These are phyloP conservation scores for Diadromus collaris DNA, from an alignment of 2,888 invertebrate genomes.

Conservation along the genomic window DNA sequence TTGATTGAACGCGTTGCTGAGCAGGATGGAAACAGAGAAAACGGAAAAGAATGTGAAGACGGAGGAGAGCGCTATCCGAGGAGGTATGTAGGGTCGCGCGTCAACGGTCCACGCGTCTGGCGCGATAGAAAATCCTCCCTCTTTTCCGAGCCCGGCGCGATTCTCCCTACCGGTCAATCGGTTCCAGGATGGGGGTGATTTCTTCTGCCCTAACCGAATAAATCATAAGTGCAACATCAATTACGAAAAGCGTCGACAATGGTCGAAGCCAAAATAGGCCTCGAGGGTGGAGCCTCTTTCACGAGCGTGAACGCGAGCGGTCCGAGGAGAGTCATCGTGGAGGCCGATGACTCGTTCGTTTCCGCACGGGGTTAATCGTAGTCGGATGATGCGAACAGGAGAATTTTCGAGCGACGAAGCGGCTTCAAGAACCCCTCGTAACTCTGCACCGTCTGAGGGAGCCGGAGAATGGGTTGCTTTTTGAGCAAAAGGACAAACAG, in stretches of 20 bases:
- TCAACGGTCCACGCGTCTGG: conserved; percentile 20
- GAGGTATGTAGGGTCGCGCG: conserved; percentile 9
- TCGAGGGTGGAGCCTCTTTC: background rate
- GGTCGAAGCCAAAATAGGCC: background rate
- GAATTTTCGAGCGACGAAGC: background rate
- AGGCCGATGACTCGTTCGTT: conserved; percentile 6
- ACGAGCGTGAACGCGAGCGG: background rate
- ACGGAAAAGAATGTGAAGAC: conserved; percentile 8
- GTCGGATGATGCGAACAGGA: conserved; percentile 3
- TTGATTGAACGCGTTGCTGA: conserved; percentile 52
- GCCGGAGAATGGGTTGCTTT: conserved; percentile 21
- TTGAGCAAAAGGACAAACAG: conserved; percentile 42
- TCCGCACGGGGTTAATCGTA: background rate
- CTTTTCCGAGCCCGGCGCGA: background rate
- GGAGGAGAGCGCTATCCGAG: conserved; percentile 2
- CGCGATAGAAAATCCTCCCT: conserved; percentile 45
- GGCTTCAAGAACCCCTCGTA: conserved; percentile 1
- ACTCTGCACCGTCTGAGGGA: conserved; percentile 11
- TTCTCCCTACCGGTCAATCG: conserved; percentile 20
- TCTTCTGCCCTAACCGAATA: conserved; percentile 18
- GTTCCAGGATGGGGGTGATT: conserved; percentile 6
- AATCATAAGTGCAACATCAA: conserved; percentile 48
- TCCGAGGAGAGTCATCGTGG: background rate
- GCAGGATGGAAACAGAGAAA: conserved; percentile 20
- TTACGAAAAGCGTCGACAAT: conserved; percentile 35